Conservation (phyloP, 2,113 vertebrate genomes). For the Megaceryle torquata region DNA sequence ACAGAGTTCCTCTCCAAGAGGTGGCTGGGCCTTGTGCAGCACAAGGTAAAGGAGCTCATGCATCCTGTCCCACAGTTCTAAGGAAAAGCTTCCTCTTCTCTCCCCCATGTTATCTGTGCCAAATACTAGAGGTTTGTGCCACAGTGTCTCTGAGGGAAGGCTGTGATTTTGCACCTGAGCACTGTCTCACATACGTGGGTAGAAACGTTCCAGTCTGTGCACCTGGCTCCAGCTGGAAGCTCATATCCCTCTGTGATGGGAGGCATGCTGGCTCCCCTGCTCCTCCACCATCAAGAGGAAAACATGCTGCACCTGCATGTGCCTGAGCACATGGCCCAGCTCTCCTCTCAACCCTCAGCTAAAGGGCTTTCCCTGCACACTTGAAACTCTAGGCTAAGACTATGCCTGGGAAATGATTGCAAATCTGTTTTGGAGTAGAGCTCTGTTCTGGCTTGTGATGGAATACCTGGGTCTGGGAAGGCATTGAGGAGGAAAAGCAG, state of each 20-base stretch:
- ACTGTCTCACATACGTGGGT: not conserved
- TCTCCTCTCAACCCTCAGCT: not conserved
- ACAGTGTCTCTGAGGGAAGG: not conserved
- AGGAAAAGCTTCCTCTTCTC: not conserved
- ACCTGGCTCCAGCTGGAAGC: not conserved
- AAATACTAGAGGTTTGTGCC: not conserved
- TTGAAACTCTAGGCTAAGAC: not conserved
- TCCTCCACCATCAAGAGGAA: not conserved
- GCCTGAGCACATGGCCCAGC: not conserved
- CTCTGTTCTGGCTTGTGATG: not conserved
- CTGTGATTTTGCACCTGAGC: not conserved
- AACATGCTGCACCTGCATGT: not conserved
- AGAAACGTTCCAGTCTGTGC: not conserved
- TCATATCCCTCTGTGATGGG: not conserved
- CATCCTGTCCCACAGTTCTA: not conserved
- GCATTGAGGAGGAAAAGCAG: not conserved
- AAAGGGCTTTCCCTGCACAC: not conserved
- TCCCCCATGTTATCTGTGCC: accelerated
- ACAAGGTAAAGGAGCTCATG: not conserved
- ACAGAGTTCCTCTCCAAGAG: not conserved
- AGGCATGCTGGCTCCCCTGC: not conserved
- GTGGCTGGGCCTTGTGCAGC: not conserved
- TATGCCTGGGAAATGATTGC: not conserved
- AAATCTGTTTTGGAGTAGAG: not conserved
- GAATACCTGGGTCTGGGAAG: not conserved